These are phyloP conservation scores for Ptilorrhoa leucosticta DNA, from an alignment of 2,113 vertebrate species.

Conservation along the genomic window DNA sequence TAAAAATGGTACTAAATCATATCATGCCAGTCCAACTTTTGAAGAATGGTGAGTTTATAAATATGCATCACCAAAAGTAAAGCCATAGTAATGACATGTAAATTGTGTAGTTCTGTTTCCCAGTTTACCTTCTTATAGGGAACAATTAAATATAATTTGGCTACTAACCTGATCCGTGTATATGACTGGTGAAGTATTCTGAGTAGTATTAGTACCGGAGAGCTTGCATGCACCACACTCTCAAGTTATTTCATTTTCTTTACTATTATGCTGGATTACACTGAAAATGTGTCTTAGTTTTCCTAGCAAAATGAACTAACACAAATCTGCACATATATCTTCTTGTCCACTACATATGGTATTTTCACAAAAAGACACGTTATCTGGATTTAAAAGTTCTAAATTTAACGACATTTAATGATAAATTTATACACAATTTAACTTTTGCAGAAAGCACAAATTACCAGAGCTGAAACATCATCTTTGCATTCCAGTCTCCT, in stretches of 20 bases:
- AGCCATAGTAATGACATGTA: background rate
- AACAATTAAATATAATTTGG: background rate
- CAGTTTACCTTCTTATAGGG: background rate
- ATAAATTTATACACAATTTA: background rate
- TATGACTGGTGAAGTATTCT: background rate
- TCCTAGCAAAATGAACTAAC: constrained; percentile 63
- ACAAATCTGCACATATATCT: constrained; percentile 69
- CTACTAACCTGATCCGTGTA: background rate
- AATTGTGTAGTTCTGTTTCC: background rate
- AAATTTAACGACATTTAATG: constrained; percentile 63
- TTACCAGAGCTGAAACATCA: constrained; percentile 70
- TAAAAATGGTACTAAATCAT: background rate
- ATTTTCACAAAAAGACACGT: constrained; percentile 3
- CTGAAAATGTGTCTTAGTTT: background rate
- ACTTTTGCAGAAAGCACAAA: constrained; percentile 67
- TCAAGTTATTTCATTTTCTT: background rate
- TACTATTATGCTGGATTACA: background rate
- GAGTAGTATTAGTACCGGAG: background rate
- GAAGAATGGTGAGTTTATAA: background rate
- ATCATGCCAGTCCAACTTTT: constrained; percentile 17
- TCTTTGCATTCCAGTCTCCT: constrained; percentile 56
- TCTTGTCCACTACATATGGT: constrained; percentile 67
- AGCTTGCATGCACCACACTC: background rate
- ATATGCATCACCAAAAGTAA: background rate
- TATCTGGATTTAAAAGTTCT: constrained; percentile 7